Base-by-base conservation (phyloP, 2,797 vertebrate species). In the Acrossocheilus fasciatus region DNA sequence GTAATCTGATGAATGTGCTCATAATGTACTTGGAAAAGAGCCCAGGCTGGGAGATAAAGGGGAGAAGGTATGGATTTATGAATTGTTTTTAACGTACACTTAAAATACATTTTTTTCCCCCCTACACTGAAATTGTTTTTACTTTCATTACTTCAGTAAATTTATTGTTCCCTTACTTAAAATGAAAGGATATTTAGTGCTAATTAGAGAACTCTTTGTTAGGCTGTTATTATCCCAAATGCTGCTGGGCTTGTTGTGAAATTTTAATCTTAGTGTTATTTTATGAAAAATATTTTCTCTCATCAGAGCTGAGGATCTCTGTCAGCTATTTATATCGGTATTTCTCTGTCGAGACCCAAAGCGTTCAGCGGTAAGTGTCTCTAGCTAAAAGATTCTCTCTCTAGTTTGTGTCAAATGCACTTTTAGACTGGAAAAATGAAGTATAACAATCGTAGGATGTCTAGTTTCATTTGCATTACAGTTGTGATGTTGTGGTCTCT, bases 1-100 rank as follows among this genome's bases (percentile, higher is more conserved):
- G 90, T 89, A 92, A 97, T 87, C 92, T 97, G 23, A 89, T 97
- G 17, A 72, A 87, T 43, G 94, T 95, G 84, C 92, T 96, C 41
- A 70, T 94, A 83, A 66, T 93, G 89, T 97, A 96, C 92, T 97
- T 97, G 94, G 93, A 95, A 87, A 95, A 92, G 18, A 89, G 95
- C 76, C 89, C 90, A 66, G 93, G 93, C 88, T 93, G 95, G 94
- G 91, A 94, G 87, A 88, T 95, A 84, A 91, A 82, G 43, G 92
- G 92, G 84, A 93, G 90, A 12, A 94, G 95, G 92, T 96, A 92
- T 84, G 85, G 79, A 81, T 3, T n/a, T 84, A 50, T 87, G 30
- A 70, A 82, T 41, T 4, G 30, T 20, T 77, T 50, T 52, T 59
- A n/a, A 20, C n/a, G 17, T 52, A 18, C 7, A 59, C 69, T 66